Conservation (phyloP, 2,113 vertebrate species). For the Nothobranchius furzeri region DNA sequence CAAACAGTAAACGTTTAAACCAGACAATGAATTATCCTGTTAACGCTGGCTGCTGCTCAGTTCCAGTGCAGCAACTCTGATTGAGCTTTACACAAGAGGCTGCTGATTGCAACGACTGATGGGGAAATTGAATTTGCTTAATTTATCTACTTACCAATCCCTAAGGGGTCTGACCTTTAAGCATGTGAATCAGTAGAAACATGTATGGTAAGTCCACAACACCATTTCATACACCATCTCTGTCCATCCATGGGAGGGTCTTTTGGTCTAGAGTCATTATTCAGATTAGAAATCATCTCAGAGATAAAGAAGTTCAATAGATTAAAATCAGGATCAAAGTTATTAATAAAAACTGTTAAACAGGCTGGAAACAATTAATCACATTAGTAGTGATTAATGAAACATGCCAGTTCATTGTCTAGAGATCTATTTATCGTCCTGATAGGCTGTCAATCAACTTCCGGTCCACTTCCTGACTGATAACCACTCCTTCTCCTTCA, state of each 20-base stretch:
- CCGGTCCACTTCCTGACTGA: too few species aligned
- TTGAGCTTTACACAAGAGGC: not conserved
- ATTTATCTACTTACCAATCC: not conserved
- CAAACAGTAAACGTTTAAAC: not conserved
- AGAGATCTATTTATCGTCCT: too few species aligned
- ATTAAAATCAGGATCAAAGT: not conserved
- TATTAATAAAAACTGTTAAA: not conserved
- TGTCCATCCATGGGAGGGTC: not conserved
- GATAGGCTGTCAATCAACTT: too few species aligned
- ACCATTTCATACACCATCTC: not conserved
- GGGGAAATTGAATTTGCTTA: not conserved
- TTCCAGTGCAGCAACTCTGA: conserved; percentile 1
- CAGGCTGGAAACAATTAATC: too few species aligned
- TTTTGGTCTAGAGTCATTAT: not conserved
- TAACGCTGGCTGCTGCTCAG: not conserved
- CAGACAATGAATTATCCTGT: not conserved
- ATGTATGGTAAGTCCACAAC: not conserved
- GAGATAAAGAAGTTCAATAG: not conserved
- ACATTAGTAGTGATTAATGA: too few species aligned
- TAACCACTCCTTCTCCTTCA: too few species aligned
- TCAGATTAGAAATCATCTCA: not conserved
- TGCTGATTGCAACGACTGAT: conserved; percentile 10
- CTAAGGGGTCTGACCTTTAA: conserved; percentile 5
- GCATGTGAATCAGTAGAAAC: too few species aligned
- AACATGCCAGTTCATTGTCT: too few species aligned